Base-by-base conservation (phyloP, 2,113 vertebrate genomes). In the Nothoprocta pentlandii region DNA sequence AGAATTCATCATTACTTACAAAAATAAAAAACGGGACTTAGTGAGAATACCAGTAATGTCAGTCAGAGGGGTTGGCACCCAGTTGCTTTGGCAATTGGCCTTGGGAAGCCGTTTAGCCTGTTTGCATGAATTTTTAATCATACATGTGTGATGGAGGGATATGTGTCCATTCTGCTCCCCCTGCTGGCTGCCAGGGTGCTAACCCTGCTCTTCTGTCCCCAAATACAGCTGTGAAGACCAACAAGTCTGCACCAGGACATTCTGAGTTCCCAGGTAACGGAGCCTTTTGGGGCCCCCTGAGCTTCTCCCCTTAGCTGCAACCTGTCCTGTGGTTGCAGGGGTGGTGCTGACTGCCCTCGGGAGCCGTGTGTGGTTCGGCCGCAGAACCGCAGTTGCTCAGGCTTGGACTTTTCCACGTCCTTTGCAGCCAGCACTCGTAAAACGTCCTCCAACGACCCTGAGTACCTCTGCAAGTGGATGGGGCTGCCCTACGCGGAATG, bases 381-480 rank as follows among this genome's bases (percentile, higher is more conserved):
- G 3, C 68, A 49, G n/a, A 74, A 39, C 76, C 76, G 6, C 63
- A 42, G 49, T 15, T 80, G 82, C 62, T 96, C 71, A 96, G 36
- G 23, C 94, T 20, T 94, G 61, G 20, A 7, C 25, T 86, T 93
- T 79, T 82, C 22, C 85, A 3, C 11, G 11, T 95, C 3, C 94
- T 49, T 86, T 93, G 56, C 76, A 99, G 99, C 98, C 90, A 99
- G 99, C 75, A 99, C 98, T 93, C 98, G 98, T 82, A 99, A 98
- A 96, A 97, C 98, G 9, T 97, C 98, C 66, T 99, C 99, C 0
- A 98, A 98, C 39, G 99, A 99, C 71, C 99, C 99, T 0, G 99
- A 99, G 59, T 99, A 99, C 91, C 96, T 99, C 1, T 99, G 99
- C 90, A 99, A 99, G 85, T 99, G 99, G 99, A 99, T 99, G 99